Conservation (phyloP, 2,888 invertebrate genomes). For the Leptarthrus brevirostris region DNA sequence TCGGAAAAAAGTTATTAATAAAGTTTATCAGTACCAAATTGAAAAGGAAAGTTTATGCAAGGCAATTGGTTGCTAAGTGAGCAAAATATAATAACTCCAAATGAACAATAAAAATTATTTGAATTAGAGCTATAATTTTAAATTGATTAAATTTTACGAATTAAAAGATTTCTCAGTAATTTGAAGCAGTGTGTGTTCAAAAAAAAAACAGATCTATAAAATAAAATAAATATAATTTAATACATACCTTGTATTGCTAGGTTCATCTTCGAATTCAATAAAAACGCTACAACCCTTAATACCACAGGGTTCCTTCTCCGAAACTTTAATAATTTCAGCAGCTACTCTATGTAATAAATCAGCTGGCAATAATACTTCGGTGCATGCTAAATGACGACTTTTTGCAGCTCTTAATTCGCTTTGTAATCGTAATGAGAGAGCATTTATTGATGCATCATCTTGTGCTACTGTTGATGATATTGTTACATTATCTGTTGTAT, state of each 20-base stretch:
- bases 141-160: too few species aligned
- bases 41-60: too few species aligned
- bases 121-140: too few species aligned
- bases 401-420: conserved; percentile 84
- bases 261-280: conserved; percentile 82
- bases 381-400: conserved; percentile 81
- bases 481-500: conserved; percentile 51
- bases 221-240: not conserved
- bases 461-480: conserved; percentile 58
- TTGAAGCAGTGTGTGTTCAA: not conserved
- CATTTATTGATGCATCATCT: conserved; percentile 65
- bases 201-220: not conserved
- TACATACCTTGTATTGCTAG: conserved; percentile 69
- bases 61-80: too few species aligned
- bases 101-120: too few species aligned
- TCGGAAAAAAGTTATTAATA: too few species aligned
- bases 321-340: conserved; percentile 81
- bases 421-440: conserved; percentile 81
- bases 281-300: conserved; percentile 87
- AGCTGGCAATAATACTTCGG: conserved; percentile 86
- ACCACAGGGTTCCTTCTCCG: conserved; percentile 91
- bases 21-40: too few species aligned
- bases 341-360: conserved; percentile 84
- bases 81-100: too few species aligned
- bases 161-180: too few species aligned